Base-by-base conservation (phyloP, 2,888 invertebrate genomes). In the Synanthedon vespiformis region DNA sequence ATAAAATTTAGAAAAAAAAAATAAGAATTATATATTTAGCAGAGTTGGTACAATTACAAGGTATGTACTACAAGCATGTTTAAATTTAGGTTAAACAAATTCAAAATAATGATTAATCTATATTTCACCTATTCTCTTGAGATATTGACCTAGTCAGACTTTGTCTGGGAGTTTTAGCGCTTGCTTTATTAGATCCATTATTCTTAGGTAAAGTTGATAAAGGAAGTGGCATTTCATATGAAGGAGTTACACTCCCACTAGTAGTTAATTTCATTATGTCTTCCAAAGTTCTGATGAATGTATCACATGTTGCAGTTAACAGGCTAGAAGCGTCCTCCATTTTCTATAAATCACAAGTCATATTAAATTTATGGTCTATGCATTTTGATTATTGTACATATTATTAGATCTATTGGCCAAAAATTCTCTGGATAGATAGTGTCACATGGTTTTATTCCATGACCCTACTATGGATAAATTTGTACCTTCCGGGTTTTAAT, bases 211-310 rank as follows among this genome's bases (percentile, higher is more conserved):
- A 41, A 12, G 54, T 40, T 48, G 74, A 59, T 59, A 72, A 78
- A 52, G 80, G 70, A 55, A 80, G 54, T 13, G 77, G 77, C 73
- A 82, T 81, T 64, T 86, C 86, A 57, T 73, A 83, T 16, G 74
- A 60, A 58, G 65, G 71, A 40, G 50, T 55, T 16, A 56, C 60
- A 55, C 67, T 67, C 44, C 67, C 60, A 54, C 62, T 67, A 49
- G 88, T 87, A 22, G 90, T 83, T 51, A 91, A 70, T 71, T 89
- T 90, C 91, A 94, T 92, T 63, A 94, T 94, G 61, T 94, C 94
- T 77, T 95, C 94, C 62, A 95, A 83, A 18, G 94, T 93, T 71
- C 91, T 89, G 59, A 94, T 94, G 74, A 95, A 94, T 40, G 94
- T 94, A 80, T 95, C 94, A 88, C 94, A 95, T 52, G 94, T 95